Evolutionary conservation across 2,113 vertebrate genomes (phyloP), one percentile per base, ranked within the genome.

Genomic region (Solea solea): DNA sequence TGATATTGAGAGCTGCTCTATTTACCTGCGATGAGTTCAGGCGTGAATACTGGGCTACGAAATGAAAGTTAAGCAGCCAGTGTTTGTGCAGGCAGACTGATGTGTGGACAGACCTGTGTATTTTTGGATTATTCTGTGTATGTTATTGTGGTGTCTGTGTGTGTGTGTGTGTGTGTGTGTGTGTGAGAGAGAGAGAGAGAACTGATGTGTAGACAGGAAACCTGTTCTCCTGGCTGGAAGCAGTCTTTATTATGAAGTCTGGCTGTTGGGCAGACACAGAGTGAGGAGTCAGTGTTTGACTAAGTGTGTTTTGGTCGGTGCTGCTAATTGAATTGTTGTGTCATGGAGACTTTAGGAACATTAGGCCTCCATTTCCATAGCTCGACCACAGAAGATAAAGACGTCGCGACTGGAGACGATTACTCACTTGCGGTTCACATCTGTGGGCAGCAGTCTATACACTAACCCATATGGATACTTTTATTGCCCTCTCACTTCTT

Each of bases 261-360:
- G 80, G 64, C 69, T 41, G 65, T 45, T 58, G 69, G 46, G 25
- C 69, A 81, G 76, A 66, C 14, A 50, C 57, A 42, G 76, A 39
- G 48, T 28, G 74, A 48, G 64, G 39, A 78, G 64, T 62, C 72
- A 8, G 50, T 7, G 69, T 72, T 82, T 88, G 91, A 90, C 82
- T 75, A 80, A 91, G 82, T 84, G 81, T 72, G 81, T 69, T 67
- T 73, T 78, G 88, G 76, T 72, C 76, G 25, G 75, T 9, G 28
- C 76, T 66, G 70, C 83, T 92, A 91, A 93, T 91, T 88, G 89
- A 92, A 89, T 82, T 82, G 88, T 89, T 91, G 88, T 82, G 88
- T 93, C 89, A 86, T 40, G 0, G 62, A 81, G 80, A 76, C 69
- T 72, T 70, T 59, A 78, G 57, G 80, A 87, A 69, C 72, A 82